These are phyloP conservation scores for Ctenoplectra terminalis DNA, from an alignment of 1,140 invertebrate genomes.

Conservation along the genomic window DNA sequence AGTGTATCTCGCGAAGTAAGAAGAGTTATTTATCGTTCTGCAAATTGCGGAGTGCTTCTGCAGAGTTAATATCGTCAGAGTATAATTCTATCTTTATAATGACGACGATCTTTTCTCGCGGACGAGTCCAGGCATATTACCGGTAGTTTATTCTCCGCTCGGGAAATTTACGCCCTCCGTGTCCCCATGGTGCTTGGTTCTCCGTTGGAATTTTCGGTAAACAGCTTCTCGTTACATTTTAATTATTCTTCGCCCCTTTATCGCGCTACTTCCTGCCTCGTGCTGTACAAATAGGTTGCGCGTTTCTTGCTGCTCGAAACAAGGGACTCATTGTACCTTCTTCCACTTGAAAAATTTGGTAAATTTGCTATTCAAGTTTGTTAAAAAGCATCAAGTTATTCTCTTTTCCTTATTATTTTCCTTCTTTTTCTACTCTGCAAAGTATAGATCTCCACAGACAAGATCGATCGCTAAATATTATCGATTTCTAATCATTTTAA, in stretches of 20 bases:
- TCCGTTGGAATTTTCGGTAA: constrained; percentile 44
- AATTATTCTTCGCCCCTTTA: constrained; percentile 32
- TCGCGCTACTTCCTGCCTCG: background rate
- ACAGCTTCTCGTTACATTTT: constrained; percentile 47
- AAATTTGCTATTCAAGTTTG: background rate
- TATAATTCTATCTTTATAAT: constrained; percentile 58
- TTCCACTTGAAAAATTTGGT: background rate
- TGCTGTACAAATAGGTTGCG: background rate
- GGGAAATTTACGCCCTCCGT: constrained; percentile 41
- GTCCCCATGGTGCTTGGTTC: background rate
- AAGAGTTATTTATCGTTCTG: constrained; percentile 68
- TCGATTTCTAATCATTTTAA: no score
- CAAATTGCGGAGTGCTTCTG: constrained; percentile 53
- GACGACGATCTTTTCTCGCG: constrained; percentile 53
- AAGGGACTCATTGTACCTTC: background rate
- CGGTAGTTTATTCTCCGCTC: constrained; percentile 43
- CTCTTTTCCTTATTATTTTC: background rate
- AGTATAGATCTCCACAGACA: no score
- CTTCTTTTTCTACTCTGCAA: no score
- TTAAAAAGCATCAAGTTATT: background rate
- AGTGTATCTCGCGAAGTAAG: constrained; percentile 41
- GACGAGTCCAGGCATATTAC: constrained; percentile 32
- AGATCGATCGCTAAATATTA: no score
- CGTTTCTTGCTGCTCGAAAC: background rate
- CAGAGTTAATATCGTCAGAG: constrained; percentile 53